Percentiles rank a stretch among this genome's conserved stretches.
Conservation (phyloP, 2,113 vertebrate genomes). For the Bufo bufo region DNA sequence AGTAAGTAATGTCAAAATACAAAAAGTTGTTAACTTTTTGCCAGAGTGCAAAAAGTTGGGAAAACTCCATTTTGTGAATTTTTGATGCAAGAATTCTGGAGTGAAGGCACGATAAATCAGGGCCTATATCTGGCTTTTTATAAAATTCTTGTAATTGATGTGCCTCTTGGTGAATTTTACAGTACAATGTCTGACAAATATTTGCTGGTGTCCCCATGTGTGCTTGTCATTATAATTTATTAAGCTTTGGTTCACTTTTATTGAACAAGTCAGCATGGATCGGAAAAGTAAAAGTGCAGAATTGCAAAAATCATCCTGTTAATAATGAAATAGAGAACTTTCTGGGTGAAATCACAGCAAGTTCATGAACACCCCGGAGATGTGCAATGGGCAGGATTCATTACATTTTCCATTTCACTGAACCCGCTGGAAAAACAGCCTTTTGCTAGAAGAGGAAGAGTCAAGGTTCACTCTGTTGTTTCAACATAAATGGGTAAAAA, state of each 20-base stretch:
- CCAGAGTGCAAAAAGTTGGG: too few relatives aligned
- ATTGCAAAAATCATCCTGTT: conserved; percentile 55
- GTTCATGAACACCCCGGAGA: conserved; percentile 52
- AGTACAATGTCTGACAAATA: conserved; percentile 36
- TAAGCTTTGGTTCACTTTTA: conserved; percentile 36
- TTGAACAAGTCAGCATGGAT: conserved; percentile 17
- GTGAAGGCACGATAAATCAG: too few relatives aligned
- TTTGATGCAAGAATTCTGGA: too few relatives aligned
- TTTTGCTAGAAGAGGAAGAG: conserved; percentile 45
- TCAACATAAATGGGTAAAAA: conserved; percentile 33
- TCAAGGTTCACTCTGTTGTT: conserved; percentile 47
- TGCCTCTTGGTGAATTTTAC: not conserved
- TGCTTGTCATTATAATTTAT: conserved; percentile 20
- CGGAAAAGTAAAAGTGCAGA: conserved; percentile 45
- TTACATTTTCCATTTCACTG: conserved; percentile 58
- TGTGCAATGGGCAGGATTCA: conserved; percentile 53
- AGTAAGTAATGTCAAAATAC: too few relatives aligned
- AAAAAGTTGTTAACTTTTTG: too few relatives aligned
- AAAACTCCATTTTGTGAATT: too few relatives aligned
- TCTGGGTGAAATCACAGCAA: conserved; percentile 59
- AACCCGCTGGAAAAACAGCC: conserved; percentile 41
- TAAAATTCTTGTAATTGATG: not conserved
- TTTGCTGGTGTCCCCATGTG: not conserved
- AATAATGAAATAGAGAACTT: conserved; percentile 55
- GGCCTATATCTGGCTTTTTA: not conserved